Percentiles rank a stretch among this genome's conserved stretches.
phyloP scores from a whole-genome alignment of 2,797 vertebrate species.

The Tolypeutes matacus region DNA sequence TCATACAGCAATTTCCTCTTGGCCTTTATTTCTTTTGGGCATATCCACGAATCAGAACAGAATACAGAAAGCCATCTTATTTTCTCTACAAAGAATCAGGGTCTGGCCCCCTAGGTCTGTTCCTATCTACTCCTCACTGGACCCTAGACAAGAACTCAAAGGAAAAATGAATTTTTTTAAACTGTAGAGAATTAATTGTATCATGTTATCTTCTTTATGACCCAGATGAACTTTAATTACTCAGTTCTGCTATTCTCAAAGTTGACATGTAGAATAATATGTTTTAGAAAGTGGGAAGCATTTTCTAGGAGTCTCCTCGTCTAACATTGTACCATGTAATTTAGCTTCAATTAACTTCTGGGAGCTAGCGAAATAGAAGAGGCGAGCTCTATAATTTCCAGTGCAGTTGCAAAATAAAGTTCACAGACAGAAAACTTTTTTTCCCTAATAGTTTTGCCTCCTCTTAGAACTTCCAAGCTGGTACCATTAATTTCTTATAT shows the following conservation, averaged over 20 bases:
- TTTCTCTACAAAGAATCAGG: slow-evolving; percentile 5
- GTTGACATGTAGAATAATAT: slow-evolving; percentile 46
- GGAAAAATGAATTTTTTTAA: slow-evolving; percentile 47
- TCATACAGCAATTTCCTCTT: neutral
- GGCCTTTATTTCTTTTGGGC: slow-evolving; percentile 32
- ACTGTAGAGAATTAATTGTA: slow-evolving; percentile 50
- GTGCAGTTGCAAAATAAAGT: slow-evolving; percentile 68
- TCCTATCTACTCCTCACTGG: neutral
- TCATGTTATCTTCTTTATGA: slow-evolving; percentile 56
- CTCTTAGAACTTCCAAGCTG: neutral
- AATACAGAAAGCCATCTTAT: slow-evolving; percentile 44
- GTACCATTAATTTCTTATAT: neutral
- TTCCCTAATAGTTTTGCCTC: slow-evolving; percentile 61
- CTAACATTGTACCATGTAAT: slow-evolving; percentile 69
- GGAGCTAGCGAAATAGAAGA: slow-evolving; percentile 53
- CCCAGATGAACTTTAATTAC: slow-evolving; percentile 57
- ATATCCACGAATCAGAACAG: neutral
- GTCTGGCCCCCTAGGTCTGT: neutral
- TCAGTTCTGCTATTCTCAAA: slow-evolving; percentile 55
- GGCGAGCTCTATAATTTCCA: slow-evolving; percentile 74
- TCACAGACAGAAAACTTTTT: slow-evolving; percentile 55
- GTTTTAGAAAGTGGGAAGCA: neutral
- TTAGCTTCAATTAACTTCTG: slow-evolving; percentile 79
- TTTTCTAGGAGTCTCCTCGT: slow-evolving; percentile 58
- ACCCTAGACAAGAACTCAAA: neutral